Evolutionary conservation across 2,113 vertebrate species (phyloP).

Genomic region (Gopherus evgoodei): DNA sequence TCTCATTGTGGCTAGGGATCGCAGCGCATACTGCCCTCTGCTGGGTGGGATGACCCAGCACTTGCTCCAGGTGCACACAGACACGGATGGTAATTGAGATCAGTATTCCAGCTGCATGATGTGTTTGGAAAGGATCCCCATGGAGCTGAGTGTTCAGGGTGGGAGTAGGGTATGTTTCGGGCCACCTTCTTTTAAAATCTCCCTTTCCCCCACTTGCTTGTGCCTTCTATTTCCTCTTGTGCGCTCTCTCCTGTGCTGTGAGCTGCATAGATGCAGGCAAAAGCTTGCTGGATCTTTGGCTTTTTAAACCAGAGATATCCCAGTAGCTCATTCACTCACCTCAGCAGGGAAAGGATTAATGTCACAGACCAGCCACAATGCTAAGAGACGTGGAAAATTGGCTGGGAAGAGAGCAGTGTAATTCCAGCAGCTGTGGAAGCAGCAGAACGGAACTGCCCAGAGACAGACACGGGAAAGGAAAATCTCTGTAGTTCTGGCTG

Average conservation of each 20-base stretch:
- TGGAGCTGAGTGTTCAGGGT: neutral
- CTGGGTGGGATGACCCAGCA: neutral
- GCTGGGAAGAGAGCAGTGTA: neutral
- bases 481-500: neutral
- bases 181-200: neutral
- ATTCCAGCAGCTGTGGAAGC: neutral
- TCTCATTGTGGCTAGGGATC: neutral
- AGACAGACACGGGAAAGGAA: conserved; percentile 41
- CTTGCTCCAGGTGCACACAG: neutral
- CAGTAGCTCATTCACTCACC: neutral
- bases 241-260: neutral
- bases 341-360: conserved; percentile 36
- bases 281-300: neutral
- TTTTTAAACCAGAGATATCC: neutral
- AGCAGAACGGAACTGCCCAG: neutral
- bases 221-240: neutral
- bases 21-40: neutral
- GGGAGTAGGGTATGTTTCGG: neutral
- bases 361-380: conserved; percentile 32
- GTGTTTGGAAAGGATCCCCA: neutral
- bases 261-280: neutral
- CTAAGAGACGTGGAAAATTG: conserved; percentile 25
- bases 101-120: neutral
- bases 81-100: neutral
- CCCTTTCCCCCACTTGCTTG: neutral